Base-by-base conservation (phyloP, 2,113 vertebrate genomes). In the Menidia beryllina region DNA sequence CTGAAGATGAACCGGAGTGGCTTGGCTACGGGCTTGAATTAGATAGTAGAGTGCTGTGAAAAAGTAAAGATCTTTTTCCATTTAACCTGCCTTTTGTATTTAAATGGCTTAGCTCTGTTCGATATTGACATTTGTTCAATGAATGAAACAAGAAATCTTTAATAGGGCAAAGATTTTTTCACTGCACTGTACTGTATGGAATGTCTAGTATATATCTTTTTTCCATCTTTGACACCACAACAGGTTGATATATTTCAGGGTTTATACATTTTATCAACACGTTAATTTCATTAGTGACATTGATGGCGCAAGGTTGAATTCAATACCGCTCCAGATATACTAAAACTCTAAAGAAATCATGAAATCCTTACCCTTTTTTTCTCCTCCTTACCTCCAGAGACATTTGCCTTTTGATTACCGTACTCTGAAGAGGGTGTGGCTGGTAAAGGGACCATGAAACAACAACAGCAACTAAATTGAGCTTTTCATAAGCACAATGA, bases 401-500 rank as follows among this genome's bases (percentile, higher is more conserved):
- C 76, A 89, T 41, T 55, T 69, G n/a, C 69, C 65, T 74, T 86
- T 57, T 65, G 39, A 84, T n/a, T n/a, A n/a, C n/a, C n/a, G 10
- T 34, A 10, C 7, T 34, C 30, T 34, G 30, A 34, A 34, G 30
- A 34, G 30, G 2, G 2, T 23, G 51, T 8, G 56, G 86, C 85
- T 86, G 85, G 84, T 66, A 89, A 81, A 80, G 75, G 82, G 43
- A 87, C 75, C 25, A 12, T 1, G 47, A 86, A 76, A 79, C n/a
- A 76, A 86, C 85, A 39, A 80, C 54, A 82, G 36, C 45, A 65
- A 53, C 73, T 74, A 81, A 88, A 89, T 84, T 75, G 65, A 86
- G 72, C 72, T 82, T 84, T 86, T 86, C 79, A 85, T 67, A 49
- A 87, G 70, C 57, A 79, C 69, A 54, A 72, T 80, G 26, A 10